Percentiles rank a stretch among this genome's conserved stretches.
Evolutionary conservation across 1,140 invertebrate species (phyloP).

Genomic region (Musca domestica): DNA sequence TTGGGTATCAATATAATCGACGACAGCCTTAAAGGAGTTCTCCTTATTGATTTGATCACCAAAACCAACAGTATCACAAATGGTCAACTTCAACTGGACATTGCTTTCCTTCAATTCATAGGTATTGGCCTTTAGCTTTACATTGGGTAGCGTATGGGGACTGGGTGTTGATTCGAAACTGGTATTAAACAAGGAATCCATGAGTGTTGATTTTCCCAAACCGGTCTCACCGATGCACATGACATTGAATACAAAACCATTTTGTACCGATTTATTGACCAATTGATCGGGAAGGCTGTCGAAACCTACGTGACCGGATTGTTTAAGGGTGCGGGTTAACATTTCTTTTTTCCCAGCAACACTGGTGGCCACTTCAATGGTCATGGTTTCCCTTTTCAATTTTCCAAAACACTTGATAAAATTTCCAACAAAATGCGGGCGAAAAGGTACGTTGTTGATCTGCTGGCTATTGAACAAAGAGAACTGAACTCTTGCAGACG

Average conservation of each 20-base stretch:
- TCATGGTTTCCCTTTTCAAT: neutral
- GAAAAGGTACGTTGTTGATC: neutral
- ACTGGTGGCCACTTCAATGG: neutral
- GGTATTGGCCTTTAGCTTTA: slow-evolving; percentile 94
- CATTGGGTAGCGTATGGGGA: slow-evolving; percentile 86
- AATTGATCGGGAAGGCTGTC: slow-evolving; percentile 98
- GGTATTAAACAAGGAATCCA: slow-evolving; percentile 99
- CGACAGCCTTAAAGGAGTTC: slow-evolving; percentile 96
- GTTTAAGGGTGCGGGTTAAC: slow-evolving; percentile 76
- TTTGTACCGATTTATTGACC: slow-evolving; percentile 95
- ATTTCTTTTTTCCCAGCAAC: slow-evolving; percentile 54
- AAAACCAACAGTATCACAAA: slow-evolving; percentile 98
- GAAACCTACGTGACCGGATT: slow-evolving; percentile 96
- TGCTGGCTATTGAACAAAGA: neutral
- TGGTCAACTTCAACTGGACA: slow-evolving; percentile 92
- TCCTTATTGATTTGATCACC: slow-evolving; percentile 99
- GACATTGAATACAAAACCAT: slow-evolving; percentile 98
- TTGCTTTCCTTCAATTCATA: slow-evolving; percentile 97
- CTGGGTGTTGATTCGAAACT: slow-evolving; percentile 92
- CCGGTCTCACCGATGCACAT: slow-evolving; percentile 97
- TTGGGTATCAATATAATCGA: slow-evolving; percentile 97
- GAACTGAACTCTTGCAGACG: too few species aligned
- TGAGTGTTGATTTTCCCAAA: slow-evolving; percentile 96
- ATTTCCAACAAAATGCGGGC: neutral
- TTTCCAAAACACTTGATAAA: neutral